These are phyloP conservation scores for Pollimyrus isidori DNA, from an alignment of 2,113 vertebrate species.

Conservation along the genomic window DNA sequence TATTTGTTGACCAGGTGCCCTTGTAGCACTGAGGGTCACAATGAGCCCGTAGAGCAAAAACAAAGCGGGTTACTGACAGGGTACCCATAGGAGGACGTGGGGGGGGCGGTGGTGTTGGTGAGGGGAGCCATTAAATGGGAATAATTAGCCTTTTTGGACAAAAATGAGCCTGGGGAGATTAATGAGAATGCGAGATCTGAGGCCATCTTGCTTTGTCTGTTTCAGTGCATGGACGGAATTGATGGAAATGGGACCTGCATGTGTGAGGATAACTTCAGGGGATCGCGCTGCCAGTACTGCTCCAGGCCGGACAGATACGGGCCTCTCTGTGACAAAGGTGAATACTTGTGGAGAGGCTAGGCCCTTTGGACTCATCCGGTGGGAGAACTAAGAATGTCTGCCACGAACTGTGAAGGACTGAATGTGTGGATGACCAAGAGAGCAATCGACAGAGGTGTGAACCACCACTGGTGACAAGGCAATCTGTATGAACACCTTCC, in stretches of 20 bases:
- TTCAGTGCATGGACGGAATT: constrained; percentile 71
- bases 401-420: neutral
- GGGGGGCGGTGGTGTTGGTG: no score
- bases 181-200: neutral
- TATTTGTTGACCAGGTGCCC: neutral
- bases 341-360: neutral
- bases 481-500: neutral
- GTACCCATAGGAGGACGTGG: neutral
- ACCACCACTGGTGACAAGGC: neutral
- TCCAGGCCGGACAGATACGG: constrained; percentile 64
- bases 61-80: neutral
- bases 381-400: neutral
- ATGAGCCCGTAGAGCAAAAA: neutral
- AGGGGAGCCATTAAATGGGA: neutral
- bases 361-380: neutral
- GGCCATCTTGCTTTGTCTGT: neutral
- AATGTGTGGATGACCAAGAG: neutral
- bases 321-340: constrained; percentile 72
- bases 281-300: constrained; percentile 79
- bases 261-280: constrained; percentile 68
- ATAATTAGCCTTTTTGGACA: neutral
- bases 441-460: neutral
- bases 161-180: neutral
- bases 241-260: constrained; percentile 72
- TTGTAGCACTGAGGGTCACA: neutral